A percentile compares a stretch with the other conserved stretches of the same genome.
These are phyloP conservation scores for Choloepus hoffmanni DNA, from an alignment of 2,113 vertebrate species.

Conservation along the genomic window DNA sequence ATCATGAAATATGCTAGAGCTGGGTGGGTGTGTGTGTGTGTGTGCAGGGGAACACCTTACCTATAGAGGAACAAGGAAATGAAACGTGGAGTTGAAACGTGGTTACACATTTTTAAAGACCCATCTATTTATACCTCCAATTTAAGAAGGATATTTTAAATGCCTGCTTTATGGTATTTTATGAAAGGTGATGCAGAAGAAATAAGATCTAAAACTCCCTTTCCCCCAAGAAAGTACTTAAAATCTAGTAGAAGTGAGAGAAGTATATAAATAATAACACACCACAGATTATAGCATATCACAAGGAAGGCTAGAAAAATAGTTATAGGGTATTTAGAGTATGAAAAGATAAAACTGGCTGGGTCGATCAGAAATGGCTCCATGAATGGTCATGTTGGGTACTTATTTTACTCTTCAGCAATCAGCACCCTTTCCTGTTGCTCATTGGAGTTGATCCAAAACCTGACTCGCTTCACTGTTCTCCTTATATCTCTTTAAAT, in stretches of 20 bases:
- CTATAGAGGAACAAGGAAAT: not conserved
- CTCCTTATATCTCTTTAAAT: not conserved
- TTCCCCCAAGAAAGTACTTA: not conserved
- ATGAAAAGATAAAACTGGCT: not conserved
- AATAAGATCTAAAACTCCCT: not conserved
- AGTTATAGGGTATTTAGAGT: not conserved
- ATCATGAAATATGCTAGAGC: not conserved
- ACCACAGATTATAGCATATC: not conserved
- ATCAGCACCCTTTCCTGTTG: not conserved
- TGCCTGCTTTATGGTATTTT: not conserved
- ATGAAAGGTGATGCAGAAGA: not conserved
- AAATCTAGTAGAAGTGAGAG: constrained; percentile 9
- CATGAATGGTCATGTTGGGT: not conserved
- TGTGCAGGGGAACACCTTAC: not conserved
- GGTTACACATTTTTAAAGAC: not conserved
- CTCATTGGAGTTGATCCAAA: not conserved
- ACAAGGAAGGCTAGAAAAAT: not conserved
- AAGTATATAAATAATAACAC: not conserved
- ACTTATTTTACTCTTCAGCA: not conserved
- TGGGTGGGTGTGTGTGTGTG: too few species aligned
- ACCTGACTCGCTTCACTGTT: not conserved
- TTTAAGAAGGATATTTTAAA: constrained; percentile 45
- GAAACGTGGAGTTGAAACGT: constrained; percentile 2
- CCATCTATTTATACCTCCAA: not conserved
- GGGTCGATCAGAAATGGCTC: not conserved